Base-by-base conservation (phyloP, 2,113 vertebrate genomes). In the Pogona vitticeps region DNA sequence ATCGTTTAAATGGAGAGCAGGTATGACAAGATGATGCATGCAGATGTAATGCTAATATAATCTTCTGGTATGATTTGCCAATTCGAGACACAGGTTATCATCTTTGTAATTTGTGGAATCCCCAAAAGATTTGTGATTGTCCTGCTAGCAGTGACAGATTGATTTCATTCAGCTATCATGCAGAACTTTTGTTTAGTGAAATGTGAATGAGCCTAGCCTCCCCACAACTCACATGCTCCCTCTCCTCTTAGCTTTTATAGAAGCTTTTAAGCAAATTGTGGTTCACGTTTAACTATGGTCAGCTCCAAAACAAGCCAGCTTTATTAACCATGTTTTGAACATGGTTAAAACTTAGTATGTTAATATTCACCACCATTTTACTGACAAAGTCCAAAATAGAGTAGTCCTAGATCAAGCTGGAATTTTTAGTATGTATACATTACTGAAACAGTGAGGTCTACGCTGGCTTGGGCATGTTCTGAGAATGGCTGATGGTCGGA, bases 1-100 rank as follows among this genome's bases (percentile, higher is more conserved):
- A 98, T 90, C 96, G 97, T 93, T 96, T 98, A 92, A 99, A 98
- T 72, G 98, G 97, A 88, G 98, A 99, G 87, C 98, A 97, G 97
- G 99, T 99, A 94, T 80, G 90, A 82, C 9, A 40, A 38, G 31
- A 33, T 52, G 7, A 78, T 77, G 26, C 13, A 71, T 79, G n/a
- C 67, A 86, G 13, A 18, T 61, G 18, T 58, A 59, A 84, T 33
- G 26, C 12, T 9, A 33, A 6, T 65, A 33, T 46, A 46, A 65
- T 18, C 31, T 33, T 65, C n/a, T 5, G 42, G 33, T 42, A 38
- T 20, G 1, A 23, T 65, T n/a, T 76, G 59, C 20, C 21, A 76
- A 23, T 31, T 63, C 33, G 17, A 46, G 58, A 63, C 18, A 75
- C 33, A 40, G 26, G 33, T 63, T 75, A 33, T 0, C 21, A 38